Evolutionary conservation across 2,888 invertebrate species (phyloP).

Genomic region (Drosophila fungiperda): DNA sequence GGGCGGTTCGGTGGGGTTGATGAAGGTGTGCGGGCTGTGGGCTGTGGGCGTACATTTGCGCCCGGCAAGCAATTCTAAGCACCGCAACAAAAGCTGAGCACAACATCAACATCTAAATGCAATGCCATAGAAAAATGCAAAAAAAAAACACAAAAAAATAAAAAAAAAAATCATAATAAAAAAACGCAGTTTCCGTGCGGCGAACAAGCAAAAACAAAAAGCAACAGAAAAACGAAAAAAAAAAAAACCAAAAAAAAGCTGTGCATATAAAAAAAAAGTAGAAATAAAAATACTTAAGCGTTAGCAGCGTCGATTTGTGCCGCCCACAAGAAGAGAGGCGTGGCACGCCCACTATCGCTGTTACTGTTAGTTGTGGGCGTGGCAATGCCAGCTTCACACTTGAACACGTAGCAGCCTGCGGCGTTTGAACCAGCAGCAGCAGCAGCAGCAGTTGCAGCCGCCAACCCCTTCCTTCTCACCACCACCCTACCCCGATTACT

Average conservation of each 20-base stretch:
- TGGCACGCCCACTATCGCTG: conserved; percentile 11
- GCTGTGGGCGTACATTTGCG: conserved; percentile 7
- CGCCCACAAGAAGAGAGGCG: conserved; percentile 52
- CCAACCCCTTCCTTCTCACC: too few relatives aligned
- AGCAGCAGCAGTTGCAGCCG: too few relatives aligned
- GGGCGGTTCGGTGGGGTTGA: neutral
- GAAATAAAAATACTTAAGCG: conserved; percentile 62
- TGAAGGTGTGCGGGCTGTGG: neutral
- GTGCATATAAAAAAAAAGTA: conserved; percentile 30
- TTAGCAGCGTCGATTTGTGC: conserved; percentile 73
- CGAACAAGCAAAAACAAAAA: conserved; percentile 51
- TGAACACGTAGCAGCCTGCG: conserved; percentile 75
- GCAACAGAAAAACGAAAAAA: conserved; percentile 18
- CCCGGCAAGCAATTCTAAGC: conserved; percentile 66
- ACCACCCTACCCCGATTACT: neutral
- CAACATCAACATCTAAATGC: conserved; percentile 77
- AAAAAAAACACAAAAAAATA: conserved; percentile 26
- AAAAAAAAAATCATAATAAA: conserved; percentile 45
- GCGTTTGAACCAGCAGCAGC: conserved; percentile 33
- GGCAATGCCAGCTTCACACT: conserved; percentile 76
- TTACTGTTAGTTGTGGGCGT: conserved; percentile 56
- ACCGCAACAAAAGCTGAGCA: conserved; percentile 75
- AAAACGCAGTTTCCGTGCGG: conserved; percentile 74
- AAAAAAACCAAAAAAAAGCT: conserved; percentile 26
- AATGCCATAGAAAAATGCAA: conserved; percentile 66